phyloP scores from a whole-genome alignment of 2,113 vertebrate species.

The Oostethus manadensis region DNA sequence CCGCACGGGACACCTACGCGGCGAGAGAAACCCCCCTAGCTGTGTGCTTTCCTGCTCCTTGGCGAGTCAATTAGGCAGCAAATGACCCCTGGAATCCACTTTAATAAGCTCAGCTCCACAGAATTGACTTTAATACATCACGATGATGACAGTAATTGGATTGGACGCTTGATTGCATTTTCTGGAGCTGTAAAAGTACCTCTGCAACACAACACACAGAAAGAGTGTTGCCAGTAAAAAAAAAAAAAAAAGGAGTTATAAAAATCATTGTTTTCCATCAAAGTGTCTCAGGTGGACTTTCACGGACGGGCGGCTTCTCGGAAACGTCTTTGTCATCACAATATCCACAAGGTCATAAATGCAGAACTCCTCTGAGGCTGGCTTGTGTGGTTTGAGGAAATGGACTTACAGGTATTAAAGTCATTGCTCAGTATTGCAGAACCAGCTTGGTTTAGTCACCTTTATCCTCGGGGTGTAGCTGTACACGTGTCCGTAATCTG shows the following conservation, averaged over 20 bases:
- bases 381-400: neutral
- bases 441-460: no score
- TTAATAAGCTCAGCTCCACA: conserved; percentile 62
- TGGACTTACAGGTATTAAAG: no score
- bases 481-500: no score
- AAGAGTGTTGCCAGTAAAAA: neutral
- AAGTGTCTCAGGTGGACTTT: conserved; percentile 6
- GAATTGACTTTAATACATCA: conserved; percentile 72
- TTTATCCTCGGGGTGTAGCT: no score
- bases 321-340: conserved; percentile 8
- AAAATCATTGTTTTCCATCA: conserved; percentile 7
- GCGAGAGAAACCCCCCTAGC: conserved; percentile 50
- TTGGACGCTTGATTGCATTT: conserved; percentile 62
- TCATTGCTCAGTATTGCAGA: no score
- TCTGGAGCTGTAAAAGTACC: conserved; percentile 48
- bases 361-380: neutral
- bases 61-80: conserved; percentile 74
- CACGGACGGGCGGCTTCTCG: neutral
- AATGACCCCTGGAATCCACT: conserved; percentile 70
- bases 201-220: conserved; percentile 2
- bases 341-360: neutral
- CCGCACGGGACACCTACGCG: conserved; percentile 41
- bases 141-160: conserved; percentile 70
- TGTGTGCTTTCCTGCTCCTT: conserved; percentile 56
- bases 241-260: conserved; percentile 2